Evolutionary conservation across 2,888 invertebrate species (phyloP), one percentile per base, ranked within the genome.

Genomic region (Cremastinae sp.): DNA sequence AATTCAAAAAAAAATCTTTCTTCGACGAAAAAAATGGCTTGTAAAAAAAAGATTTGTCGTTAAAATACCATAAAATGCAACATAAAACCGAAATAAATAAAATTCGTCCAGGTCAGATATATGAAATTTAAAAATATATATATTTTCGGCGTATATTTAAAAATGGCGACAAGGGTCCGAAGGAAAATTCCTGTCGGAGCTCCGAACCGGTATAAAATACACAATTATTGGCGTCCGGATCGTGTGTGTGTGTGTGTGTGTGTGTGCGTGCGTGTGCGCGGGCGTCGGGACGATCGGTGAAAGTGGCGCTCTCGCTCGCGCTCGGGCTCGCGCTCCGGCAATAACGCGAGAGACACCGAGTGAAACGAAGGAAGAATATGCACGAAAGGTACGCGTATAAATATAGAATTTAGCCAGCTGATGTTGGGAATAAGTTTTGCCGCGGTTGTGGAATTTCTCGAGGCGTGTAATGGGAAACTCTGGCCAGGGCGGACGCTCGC

Each of bases 221-320:
- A n/a, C 4, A n/a, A 41, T 59, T n/a, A 22, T n/a, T n/a, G n/a
- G n/a, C n/a, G n/a, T n/a, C n/a, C n/a, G n/a, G n/a, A n/a, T n/a
- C n/a, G n/a, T n/a, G n/a, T n/a, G 41, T 41, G 18, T 5, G 22
- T 51, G 10, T 8, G 10, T 41, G n/a, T 12, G 20, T 28, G 22
- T 45, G 43, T 43, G 62, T 61, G 10, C 49, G 62, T 43, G 34
- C 20, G 53, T 56, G 18, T 51, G 66, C 66, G 59, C 53, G 73
- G 51, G 76, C 64, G 64, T 73, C 61, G 22, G 38, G 59, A 49
- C 68, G 76, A 82, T 72, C 59, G 79, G 81, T 78, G 80, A 82
- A 82, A 81, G 81, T 82, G 74, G 72, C 51, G 70, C 22, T 59
- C 53, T 38, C 53, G 36, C 59, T 64, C 59, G 43, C 36, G 28